Evolutionary conservation across 2,888 invertebrate genomes (phyloP).

Genomic region (Ypsolopha scabrella): DNA sequence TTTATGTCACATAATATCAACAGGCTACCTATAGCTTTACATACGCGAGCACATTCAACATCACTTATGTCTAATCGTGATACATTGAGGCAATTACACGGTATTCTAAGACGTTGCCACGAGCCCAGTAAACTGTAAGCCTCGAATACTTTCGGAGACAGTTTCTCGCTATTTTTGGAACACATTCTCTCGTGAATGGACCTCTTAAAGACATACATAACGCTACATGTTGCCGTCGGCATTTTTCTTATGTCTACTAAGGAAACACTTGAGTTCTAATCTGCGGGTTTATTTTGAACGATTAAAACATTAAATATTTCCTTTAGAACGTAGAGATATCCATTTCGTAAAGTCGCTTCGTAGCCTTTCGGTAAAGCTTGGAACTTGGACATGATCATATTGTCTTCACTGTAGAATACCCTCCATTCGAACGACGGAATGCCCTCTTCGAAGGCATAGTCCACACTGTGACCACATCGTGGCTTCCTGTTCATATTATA

Average conservation of each 20-base stretch:
- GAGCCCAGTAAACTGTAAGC: no score
- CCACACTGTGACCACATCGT: constrained; percentile 52
- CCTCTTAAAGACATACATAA: no score
- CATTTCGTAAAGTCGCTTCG: constrained; percentile 31
- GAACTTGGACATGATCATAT: constrained; percentile 34
- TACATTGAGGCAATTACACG: no score
- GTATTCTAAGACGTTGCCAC: no score
- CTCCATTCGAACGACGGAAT: constrained; percentile 46
- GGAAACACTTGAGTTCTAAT: background rate
- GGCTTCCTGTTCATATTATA: constrained; percentile 29
- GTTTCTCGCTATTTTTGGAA: no score
- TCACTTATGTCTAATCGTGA: background rate
- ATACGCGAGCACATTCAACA: background rate
- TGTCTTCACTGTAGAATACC: constrained; percentile 38
- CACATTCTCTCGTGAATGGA: no score
- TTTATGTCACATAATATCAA: constrained; percentile 6
- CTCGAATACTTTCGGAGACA: no score
- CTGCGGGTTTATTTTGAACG: constrained; percentile 22
- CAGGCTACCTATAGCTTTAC: background rate
- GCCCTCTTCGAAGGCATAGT: constrained; percentile 32
- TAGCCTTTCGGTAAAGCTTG: constrained; percentile 42
- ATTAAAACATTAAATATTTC: constrained; percentile 37
- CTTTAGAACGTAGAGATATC: constrained; percentile 44
- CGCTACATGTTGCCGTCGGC: no score
- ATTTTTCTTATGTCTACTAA: background rate